Conservation (phyloP, 1,140 invertebrate genomes). For the Pectinophora gossypiella region DNA sequence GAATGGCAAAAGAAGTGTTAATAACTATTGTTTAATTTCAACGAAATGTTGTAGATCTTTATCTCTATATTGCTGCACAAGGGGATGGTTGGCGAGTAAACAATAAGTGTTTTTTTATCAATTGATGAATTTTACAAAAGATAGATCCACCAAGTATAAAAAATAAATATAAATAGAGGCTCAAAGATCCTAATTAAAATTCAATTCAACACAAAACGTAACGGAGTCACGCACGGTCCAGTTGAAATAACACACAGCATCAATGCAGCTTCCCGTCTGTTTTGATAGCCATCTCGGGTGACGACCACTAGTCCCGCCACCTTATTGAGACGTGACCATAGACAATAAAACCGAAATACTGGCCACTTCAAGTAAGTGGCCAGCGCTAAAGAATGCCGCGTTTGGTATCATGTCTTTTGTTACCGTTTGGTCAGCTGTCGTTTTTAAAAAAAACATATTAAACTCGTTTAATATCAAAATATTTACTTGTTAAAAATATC, state of each 20-base stretch:
- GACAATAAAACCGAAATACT: constrained; percentile 26
- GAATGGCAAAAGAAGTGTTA: no score
- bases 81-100: no score
- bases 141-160: no score
- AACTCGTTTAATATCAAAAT: not conserved
- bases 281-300: constrained; percentile 34
- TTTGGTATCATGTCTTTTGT: constrained; percentile 19
- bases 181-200: constrained; percentile 39
- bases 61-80: no score
- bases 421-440: constrained; percentile 28
- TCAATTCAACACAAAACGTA: constrained; percentile 23
- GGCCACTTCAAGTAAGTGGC: constrained; percentile 13
- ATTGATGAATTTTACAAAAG: no score
- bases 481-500: not conserved
- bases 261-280: constrained; percentile 51
- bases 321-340: constrained; percentile 34
- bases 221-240: constrained; percentile 46
- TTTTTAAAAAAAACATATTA: constrained; percentile 17
- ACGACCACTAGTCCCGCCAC: constrained; percentile 26
- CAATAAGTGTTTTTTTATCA: no score
- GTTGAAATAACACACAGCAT: constrained; percentile 65
- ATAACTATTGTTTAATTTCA: no score
- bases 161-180: no score
- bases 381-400: constrained; percentile 17
- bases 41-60: no score